Evolutionary conservation across 2,888 invertebrate genomes (phyloP).

Genomic region (Gnatocerus cornutus): DNA sequence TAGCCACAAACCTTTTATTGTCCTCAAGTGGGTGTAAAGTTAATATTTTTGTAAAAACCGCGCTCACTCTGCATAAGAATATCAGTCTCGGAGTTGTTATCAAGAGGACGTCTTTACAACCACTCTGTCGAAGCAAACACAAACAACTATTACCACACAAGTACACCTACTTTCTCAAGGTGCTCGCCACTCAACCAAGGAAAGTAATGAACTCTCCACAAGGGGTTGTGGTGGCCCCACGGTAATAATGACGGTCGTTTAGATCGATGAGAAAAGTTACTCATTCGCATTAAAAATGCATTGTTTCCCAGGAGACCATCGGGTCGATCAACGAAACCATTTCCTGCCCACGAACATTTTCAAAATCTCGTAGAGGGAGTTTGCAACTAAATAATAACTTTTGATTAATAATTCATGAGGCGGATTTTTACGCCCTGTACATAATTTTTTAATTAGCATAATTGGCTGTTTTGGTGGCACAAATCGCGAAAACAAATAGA

Average conservation of each 20-base stretch:
- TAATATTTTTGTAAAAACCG: slow-evolving; percentile 7
- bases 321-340: slow-evolving; percentile 38
- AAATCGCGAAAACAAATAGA: too few relatives aligned
- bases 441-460: too few relatives aligned
- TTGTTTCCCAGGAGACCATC: slow-evolving; percentile 45
- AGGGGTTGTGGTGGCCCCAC: slow-evolving; percentile 32
- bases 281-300: slow-evolving; percentile 44
- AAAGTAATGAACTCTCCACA: slow-evolving; percentile 26
- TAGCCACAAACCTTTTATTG: slow-evolving; percentile 23
- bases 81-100: slow-evolving; percentile 18
- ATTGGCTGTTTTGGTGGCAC: too few relatives aligned
- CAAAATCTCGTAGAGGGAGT: background rate
- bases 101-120: slow-evolving; percentile 14
- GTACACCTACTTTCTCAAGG: slow-evolving; percentile 23
- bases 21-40: slow-evolving; percentile 17
- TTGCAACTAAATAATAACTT: background rate
- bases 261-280: slow-evolving; percentile 45
- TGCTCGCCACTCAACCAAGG: slow-evolving; percentile 23
- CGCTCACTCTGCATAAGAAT: slow-evolving; percentile 4
- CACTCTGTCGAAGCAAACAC: slow-evolving; percentile 27
- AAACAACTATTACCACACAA: slow-evolving; percentile 27
- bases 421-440: background rate
- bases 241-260: slow-evolving; percentile 41
- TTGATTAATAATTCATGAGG: slow-evolving; percentile 15
- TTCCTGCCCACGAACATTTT: slow-evolving; percentile 12